Conservation (phyloP, 2,888 invertebrate genomes). For the Diarsia brunnea region DNA sequence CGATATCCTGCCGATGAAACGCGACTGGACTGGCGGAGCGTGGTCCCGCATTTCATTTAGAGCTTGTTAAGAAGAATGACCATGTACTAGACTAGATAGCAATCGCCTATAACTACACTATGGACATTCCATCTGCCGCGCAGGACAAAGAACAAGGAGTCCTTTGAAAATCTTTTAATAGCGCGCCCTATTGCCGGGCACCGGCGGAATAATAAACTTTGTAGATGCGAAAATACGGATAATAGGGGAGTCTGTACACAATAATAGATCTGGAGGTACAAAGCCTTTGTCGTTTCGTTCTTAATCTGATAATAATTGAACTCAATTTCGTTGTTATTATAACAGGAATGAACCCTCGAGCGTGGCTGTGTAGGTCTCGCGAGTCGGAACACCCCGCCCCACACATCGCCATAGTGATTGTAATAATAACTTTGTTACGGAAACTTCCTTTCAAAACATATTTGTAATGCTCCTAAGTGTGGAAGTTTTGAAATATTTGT, state of each 20-base stretch:
- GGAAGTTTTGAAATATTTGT: slow-evolving; percentile 50
- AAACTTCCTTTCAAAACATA: slow-evolving; percentile 56
- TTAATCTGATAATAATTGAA: slow-evolving; percentile 80
- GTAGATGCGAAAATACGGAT: slow-evolving; percentile 67
- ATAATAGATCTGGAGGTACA: slow-evolving; percentile 70
- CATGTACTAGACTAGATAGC: slow-evolving; percentile 56
- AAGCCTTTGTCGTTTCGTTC: slow-evolving; percentile 73
- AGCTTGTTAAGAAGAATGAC: slow-evolving; percentile 72
- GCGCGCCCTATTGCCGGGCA: slow-evolving; percentile 50
- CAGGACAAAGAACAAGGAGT: slow-evolving; percentile 46
- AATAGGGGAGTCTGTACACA: slow-evolving; percentile 66
- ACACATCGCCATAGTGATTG: slow-evolving; percentile 66
- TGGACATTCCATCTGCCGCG: slow-evolving; percentile 25
- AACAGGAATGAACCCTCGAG: slow-evolving; percentile 69
- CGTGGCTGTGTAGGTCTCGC: slow-evolving; percentile 54
- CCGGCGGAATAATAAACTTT: slow-evolving; percentile 67
- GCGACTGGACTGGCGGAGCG: slow-evolving; percentile 75
- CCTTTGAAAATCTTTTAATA: slow-evolving; percentile 63
- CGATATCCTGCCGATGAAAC: slow-evolving; percentile 80
- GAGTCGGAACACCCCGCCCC: slow-evolving; percentile 55
- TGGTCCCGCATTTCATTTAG: slow-evolving; percentile 82
- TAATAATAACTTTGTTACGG: slow-evolving; percentile 66
- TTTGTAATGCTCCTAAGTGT: slow-evolving; percentile 48
- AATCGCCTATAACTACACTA: slow-evolving; percentile 60
- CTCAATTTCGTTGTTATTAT: slow-evolving; percentile 76